These are phyloP conservation scores for Gastracanthus pulcherrimus DNA, from an alignment of 2,888 invertebrate genomes.

Conservation along the genomic window DNA sequence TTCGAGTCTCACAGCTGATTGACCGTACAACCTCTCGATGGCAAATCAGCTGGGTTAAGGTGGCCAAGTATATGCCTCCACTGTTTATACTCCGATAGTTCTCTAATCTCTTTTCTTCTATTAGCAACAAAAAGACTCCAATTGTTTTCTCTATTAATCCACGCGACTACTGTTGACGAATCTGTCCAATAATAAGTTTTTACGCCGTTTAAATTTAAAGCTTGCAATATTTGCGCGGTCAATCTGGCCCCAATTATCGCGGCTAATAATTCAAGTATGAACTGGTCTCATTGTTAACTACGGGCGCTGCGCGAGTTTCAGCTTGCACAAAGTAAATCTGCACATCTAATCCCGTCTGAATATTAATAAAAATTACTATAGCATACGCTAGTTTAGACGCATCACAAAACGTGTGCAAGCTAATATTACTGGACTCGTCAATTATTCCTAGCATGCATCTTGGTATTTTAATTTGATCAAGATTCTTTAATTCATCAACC, in stretches of 20 bases:
- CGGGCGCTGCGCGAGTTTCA: neutral
- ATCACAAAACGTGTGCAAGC: conserved; percentile 64
- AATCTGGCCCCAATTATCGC: neutral
- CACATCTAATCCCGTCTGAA: neutral
- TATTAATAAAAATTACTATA: conserved; percentile 33
- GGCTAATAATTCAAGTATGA: neutral
- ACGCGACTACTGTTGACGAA: neutral
- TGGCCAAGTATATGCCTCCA: conserved; percentile 64
- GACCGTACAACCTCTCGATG: conserved; percentile 66
- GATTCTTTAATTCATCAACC: neutral
- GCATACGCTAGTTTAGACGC: conserved; percentile 61
- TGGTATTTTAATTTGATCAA: neutral
- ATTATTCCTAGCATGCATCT: neutral
- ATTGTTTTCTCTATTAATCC: neutral
- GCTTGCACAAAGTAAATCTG: conserved; percentile 56
- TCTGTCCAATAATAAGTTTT: neutral
- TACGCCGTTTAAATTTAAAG: neutral
- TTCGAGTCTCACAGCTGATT: conserved; percentile 60
- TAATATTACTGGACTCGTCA: conserved; percentile 13
- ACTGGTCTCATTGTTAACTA: neutral
- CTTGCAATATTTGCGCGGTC: neutral
- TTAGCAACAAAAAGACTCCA: neutral
- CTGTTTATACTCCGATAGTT: neutral
- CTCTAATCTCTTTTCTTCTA: neutral
- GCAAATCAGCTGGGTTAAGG: conserved; percentile 68